phyloP scores from a whole-genome alignment of 1,140 invertebrate genomes.

The Caenorhabditis briggsae region DNA sequence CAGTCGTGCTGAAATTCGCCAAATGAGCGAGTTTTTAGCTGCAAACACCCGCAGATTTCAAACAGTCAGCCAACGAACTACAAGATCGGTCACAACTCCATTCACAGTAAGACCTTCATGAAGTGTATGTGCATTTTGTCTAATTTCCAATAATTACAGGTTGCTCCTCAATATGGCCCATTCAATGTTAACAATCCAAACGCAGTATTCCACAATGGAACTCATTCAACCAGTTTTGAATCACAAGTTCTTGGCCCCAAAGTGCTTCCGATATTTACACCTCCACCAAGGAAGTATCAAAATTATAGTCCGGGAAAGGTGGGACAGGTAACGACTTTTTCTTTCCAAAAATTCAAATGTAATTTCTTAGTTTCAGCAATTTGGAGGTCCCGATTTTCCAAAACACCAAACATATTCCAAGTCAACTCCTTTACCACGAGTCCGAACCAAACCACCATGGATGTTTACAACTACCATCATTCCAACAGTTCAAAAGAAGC shows the following conservation, averaged over 20 bases:
- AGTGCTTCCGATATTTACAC: conserved; percentile 66
- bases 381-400: conserved; percentile 60
- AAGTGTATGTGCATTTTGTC: not conserved
- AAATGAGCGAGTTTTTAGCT: conserved; percentile 32
- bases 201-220: conserved; percentile 71
- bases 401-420: conserved; percentile 68
- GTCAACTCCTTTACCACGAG: conserved; percentile 69
- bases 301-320: conserved; percentile 32
- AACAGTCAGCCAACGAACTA: conserved; percentile 20
- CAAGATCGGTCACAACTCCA: conserved; percentile 23
- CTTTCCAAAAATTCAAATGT: not conserved
- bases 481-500: conserved; percentile 51
- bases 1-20: conserved; percentile 28
- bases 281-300: conserved; percentile 59
- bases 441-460: conserved; percentile 55
- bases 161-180: conserved; percentile 63
- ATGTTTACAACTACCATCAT: conserved; percentile 61
- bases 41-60: conserved; percentile 16
- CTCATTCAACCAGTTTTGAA: conserved; percentile 66
- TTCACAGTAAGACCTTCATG: not conserved
- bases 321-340: conserved; percentile 13
- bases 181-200: conserved; percentile 77
- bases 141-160: conserved; percentile 7
- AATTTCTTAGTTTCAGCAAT: conserved; percentile 47
- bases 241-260: conserved; percentile 72